Evolutionary conservation across 2,888 invertebrate species (phyloP).

Genomic region (Chrysomela aeneicollis): DNA sequence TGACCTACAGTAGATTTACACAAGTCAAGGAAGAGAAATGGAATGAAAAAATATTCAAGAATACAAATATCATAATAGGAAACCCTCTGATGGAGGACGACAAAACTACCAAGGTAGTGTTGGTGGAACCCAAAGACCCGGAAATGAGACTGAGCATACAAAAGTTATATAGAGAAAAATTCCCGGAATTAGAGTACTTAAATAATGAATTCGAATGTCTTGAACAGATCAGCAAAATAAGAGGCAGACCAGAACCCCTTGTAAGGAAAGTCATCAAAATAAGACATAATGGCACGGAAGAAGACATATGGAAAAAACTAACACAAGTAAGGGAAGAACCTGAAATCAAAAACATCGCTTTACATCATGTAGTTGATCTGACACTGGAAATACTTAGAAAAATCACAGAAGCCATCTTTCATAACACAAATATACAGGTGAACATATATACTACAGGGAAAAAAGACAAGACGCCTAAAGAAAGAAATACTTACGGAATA

Average conservation of each 20-base stretch:
- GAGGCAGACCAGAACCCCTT: neutral
- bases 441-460: neutral
- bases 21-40: neutral
- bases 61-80: neutral
- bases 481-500: neutral
- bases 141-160: neutral
- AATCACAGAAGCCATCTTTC: neutral
- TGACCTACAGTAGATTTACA: too few species aligned
- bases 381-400: neutral
- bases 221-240: neutral
- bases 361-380: neutral
- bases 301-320: neutral
- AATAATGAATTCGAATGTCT: neutral
- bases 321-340: neutral
- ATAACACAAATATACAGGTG: neutral
- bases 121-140: slow-evolving; percentile 4
- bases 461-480: neutral
- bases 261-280: neutral
- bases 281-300: neutral
- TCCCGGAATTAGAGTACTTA: neutral
- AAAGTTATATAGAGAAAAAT: neutral
- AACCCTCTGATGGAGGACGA: neutral
- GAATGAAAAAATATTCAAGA: too few species aligned
- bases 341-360: neutral
- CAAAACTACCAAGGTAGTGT: neutral